A percentile compares a stretch with the other conserved stretches of the same genome.
Evolutionary conservation across 2,797 vertebrate species (phyloP).

Genomic region (Sebastiscus tertius): DNA sequence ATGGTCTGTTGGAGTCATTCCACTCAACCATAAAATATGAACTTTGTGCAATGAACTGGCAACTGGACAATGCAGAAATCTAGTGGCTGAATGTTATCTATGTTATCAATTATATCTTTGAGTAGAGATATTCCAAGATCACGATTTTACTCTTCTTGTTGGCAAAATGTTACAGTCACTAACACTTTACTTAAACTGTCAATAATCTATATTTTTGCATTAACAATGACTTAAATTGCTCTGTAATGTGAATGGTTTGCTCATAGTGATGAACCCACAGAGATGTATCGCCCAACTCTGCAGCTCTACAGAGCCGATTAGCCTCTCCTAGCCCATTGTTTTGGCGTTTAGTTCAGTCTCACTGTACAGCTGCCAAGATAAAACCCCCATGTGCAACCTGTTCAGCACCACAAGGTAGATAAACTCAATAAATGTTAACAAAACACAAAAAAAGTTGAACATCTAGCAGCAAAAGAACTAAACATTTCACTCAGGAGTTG

Average conservation of each 20-base stretch:
- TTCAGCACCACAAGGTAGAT: not conserved
- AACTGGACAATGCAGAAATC: rapidly evolving
- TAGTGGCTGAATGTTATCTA: no score
- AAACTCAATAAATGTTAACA: not conserved
- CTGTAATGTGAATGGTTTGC: not conserved
- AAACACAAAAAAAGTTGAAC: no score
- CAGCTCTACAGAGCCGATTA: no score
- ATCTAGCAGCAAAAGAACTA: not conserved
- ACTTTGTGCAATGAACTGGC: no score
- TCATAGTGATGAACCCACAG: no score
- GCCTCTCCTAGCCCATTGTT: not conserved
- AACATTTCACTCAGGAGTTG: not conserved
- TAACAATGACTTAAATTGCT: not conserved
- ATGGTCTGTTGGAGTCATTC: no score
- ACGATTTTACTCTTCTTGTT: not conserved
- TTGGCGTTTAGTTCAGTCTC: not conserved
- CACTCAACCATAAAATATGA: no score
- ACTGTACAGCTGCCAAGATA: not conserved
- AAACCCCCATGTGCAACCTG: not conserved
- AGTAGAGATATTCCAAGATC: not conserved
- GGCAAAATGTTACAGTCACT: not conserved
- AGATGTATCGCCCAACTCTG: no score
- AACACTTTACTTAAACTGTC: not conserved
- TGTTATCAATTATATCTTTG: no score
- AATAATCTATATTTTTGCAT: not conserved